Percentiles rank a stretch among this genome's conserved stretches.
Conservation (phyloP, 2,888 invertebrate genomes). For the Griposia aprilina region DNA sequence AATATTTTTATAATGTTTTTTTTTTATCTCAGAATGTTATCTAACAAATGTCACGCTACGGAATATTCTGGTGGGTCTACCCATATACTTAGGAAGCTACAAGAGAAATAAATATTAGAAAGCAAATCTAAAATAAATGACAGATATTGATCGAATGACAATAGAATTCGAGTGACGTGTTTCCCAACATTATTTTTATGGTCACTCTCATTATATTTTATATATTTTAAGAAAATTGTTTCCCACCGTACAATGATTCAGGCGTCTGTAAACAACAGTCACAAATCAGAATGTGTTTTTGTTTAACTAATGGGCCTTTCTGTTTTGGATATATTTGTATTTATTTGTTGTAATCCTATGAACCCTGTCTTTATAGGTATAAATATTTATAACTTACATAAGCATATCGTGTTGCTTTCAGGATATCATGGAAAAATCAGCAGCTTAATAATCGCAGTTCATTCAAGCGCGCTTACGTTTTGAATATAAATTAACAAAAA, state of each 20-base stretch:
- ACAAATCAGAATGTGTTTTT: background rate
- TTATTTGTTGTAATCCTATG: background rate
- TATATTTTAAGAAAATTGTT: constrained; percentile 15
- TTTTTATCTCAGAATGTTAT: constrained; percentile 7
- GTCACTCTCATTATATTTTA: constrained; percentile 36
- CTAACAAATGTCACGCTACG: constrained; percentile 9
- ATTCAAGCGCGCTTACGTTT: background rate
- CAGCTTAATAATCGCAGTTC: background rate
- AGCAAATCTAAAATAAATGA: constrained; percentile 15
- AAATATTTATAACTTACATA: background rate
- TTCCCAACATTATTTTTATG: constrained; percentile 27
- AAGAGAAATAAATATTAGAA: background rate
- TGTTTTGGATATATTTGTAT: background rate
- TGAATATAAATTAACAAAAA: background rate
- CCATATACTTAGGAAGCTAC: background rate
- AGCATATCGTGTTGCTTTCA: background rate
- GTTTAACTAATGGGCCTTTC: background rate
- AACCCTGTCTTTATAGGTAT: background rate
- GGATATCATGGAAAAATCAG: background rate
- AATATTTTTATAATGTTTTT: constrained; percentile 1
- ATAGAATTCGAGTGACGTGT: constrained; percentile 30
- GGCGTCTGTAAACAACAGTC: background rate
- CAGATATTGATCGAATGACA: constrained; percentile 26
- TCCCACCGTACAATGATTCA: constrained; percentile 13
- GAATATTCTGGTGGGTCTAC: constrained; percentile 15